These are phyloP conservation scores for Sitophilus oryzae DNA, from an alignment of 1,140 invertebrate species.

Conservation along the genomic window DNA sequence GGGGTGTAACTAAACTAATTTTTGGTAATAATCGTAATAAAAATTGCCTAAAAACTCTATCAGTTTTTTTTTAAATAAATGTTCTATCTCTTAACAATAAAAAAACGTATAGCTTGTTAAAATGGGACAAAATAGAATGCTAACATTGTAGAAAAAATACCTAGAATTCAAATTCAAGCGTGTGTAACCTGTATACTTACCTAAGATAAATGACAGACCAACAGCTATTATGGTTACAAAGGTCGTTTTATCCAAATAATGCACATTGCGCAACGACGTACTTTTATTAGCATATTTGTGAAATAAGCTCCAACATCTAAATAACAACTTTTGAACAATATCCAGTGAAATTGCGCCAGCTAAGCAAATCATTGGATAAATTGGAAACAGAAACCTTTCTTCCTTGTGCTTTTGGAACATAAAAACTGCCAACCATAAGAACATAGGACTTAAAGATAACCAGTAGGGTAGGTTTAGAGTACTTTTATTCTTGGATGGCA, in stretches of 20 bases:
- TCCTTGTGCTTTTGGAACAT: conserved; percentile 85
- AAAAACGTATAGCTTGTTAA: no score
- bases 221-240: conserved; percentile 63
- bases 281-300: conserved; percentile 45
- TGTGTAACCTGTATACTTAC: conserved; percentile 32
- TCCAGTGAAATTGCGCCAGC: conserved; percentile 80
- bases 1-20: no score
- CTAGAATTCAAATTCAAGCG: no score
- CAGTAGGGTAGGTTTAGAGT: conserved; percentile 63
- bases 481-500: conserved; percentile 56
- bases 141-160: not conserved
- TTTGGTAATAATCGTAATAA: no score
- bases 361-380: conserved; percentile 89
- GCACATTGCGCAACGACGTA: no score
- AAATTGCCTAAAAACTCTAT: no score
- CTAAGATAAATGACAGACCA: conserved; percentile 53
- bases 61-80: no score
- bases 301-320: conserved; percentile 53
- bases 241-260: conserved; percentile 70
- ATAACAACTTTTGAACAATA: conserved; percentile 70
- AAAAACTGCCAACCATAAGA: conserved; percentile 88
- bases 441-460: conserved; percentile 70
- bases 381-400: conserved; percentile 92
- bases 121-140: no score
- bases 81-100: no score